Conservation (phyloP, 1,140 invertebrate species). For the Telenomus remus region DNA sequence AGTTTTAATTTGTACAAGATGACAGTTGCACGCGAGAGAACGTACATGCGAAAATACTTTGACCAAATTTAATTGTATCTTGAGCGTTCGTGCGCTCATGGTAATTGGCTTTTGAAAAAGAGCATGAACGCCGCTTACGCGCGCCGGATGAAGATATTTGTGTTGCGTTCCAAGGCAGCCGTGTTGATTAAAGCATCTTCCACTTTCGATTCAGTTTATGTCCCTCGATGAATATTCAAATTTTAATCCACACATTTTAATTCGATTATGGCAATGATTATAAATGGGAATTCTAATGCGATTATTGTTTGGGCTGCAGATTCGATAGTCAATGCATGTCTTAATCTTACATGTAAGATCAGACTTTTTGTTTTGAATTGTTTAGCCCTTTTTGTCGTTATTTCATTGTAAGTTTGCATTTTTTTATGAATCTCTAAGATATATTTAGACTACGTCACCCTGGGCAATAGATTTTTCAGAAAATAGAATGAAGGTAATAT, state of each 20-base stretch:
- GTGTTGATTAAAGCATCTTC: not conserved
- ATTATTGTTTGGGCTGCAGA: no score
- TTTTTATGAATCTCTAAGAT: no score
- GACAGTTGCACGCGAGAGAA: constrained; percentile 24
- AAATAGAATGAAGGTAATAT: constrained; percentile 16
- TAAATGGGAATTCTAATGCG: no score
- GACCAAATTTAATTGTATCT: constrained; percentile 19
- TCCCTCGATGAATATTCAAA: not conserved
- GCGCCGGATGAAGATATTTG: constrained; percentile 11
- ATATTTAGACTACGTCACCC: constrained; percentile 7
- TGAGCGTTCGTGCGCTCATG: constrained; percentile 14
- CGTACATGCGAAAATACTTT: constrained; percentile 19
- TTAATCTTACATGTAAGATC: no score
- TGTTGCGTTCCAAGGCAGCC: not conserved
- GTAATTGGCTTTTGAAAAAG: constrained; percentile 26
- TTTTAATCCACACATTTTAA: no score
- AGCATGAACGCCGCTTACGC: not conserved
- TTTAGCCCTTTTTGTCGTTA: no score
- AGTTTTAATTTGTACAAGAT: constrained; percentile 16
- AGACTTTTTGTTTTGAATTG: no score
- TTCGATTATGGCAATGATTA: no score
- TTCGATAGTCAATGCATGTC: no score
- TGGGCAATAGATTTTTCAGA: constrained; percentile 16
- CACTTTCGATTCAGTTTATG: not conserved
- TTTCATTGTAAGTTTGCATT: no score